Base-by-base conservation (phyloP, 1,140 invertebrate genomes). In the Cheumatopsyche charites region DNA sequence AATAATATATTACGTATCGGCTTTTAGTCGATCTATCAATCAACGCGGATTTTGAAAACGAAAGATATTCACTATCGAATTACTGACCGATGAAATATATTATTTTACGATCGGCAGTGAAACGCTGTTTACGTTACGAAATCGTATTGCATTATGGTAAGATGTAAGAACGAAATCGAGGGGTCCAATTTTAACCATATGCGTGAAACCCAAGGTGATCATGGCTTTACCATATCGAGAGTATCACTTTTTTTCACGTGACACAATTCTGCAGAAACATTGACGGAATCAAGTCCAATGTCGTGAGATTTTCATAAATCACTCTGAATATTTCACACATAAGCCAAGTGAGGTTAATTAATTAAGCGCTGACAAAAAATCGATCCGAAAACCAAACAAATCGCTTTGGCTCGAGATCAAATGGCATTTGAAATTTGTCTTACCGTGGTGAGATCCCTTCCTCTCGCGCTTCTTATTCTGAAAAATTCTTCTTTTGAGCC, bases 391-490 rank as follows among this genome's bases (percentile, higher is more conserved):
- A 13, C 11, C 21, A 41, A 66, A 67, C 71, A 72, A 72, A 72
- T 47, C 26, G 43, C 41, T 36, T 47, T 72, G 71, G 71, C 49
- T 1, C 19, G 15, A 9, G 26, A 62, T 70, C 68, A 70, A 70
- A 43, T 36, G 12, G 29, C 29, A 25, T 58, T 25, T 25, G 23
- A 23, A 23, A 23, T 63, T 41, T 42, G 29, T 29, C 69, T 71
- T n/a, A 71, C 69, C 62, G 13, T 58, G 61, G 62, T 76, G 75
- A 12, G 55, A 25, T 45, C 78, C 80, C 73, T 79, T 81, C 78
- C 80, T 83, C 74, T 84, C 83, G 72, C 82, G 79, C 23, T 80
- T 78, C 77, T 82, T 85, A 77, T 84, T 85, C 75, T 81, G 83
- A 61, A 83, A 78, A 78, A 85, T 85, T 73, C 83, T 80, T 74